Percentiles rank a stretch among this genome's conserved stretches.
Evolutionary conservation across 1,140 invertebrate genomes (phyloP).

Genomic region (Halictus rubicundus): DNA sequence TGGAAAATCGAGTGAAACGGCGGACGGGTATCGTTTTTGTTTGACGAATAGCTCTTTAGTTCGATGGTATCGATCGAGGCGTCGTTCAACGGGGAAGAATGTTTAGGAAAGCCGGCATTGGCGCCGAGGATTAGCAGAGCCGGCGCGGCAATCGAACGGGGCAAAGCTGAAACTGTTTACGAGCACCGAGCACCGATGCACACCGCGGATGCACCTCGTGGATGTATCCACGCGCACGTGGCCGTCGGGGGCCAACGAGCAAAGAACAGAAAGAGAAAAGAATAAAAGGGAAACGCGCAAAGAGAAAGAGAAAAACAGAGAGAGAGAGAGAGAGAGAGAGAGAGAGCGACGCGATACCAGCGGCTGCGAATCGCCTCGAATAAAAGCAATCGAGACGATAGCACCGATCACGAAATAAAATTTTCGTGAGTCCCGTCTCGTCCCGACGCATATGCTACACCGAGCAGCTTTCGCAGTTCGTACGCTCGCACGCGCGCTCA

Average conservation of each 20-base stretch:
- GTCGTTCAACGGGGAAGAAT: neutral
- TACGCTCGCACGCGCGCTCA: constrained; percentile 58
- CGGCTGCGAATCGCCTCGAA: constrained; percentile 51
- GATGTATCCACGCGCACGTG: neutral
- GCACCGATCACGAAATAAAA: constrained; percentile 69
- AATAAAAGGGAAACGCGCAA: neutral
- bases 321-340: constrained; percentile 30
- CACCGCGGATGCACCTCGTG: neutral
- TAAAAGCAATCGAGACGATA: constrained; percentile 68
- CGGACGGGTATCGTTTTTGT: neutral
- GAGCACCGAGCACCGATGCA: neutral
- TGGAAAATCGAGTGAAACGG: constrained; percentile 8
- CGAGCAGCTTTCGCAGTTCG: constrained; percentile 56
- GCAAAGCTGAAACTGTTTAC: neutral
- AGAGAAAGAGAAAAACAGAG: constrained; percentile 27
- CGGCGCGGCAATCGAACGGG: neutral
- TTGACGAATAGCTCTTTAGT: constrained; percentile 10
- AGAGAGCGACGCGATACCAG: constrained; percentile 51
- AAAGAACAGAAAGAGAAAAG: no score
- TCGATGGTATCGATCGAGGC: constrained; percentile 28
- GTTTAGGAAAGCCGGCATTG: neutral
- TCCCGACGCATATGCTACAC: constrained; percentile 23
- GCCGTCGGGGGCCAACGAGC: no score
- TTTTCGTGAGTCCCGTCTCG: constrained; percentile 61
- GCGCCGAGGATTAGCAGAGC: neutral